Evolutionary conservation across 2,113 vertebrate species (phyloP).

Genomic region (Oceanodroma tethys): DNA sequence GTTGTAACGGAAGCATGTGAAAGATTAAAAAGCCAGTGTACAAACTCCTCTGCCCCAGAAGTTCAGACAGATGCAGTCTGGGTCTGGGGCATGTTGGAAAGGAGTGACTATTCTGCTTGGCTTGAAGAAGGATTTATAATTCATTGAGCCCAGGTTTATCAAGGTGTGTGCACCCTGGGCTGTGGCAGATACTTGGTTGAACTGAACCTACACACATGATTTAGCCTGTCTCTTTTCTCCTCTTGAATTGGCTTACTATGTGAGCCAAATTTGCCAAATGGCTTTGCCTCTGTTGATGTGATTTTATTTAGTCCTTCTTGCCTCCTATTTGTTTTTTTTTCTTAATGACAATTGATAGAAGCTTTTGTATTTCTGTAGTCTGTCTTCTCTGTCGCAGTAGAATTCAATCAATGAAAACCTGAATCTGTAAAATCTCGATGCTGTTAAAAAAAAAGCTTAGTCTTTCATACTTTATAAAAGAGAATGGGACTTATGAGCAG

Average conservation of each 20-base stretch:
- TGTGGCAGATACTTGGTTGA: not conserved
- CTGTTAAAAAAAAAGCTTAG: not conserved
- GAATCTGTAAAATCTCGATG: not conserved
- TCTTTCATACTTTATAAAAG: not conserved
- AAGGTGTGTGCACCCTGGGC: not conserved
- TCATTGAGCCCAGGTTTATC: not conserved
- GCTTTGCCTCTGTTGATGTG: not conserved
- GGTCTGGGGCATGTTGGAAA: not conserved
- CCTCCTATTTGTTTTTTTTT: not conserved
- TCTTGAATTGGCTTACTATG: not conserved
- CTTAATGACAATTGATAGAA: not conserved
- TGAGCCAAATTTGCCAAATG: not conserved
- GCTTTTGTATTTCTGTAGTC: not conserved
- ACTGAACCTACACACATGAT: not conserved
- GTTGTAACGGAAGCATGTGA: not conserved
- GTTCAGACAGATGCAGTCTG: not conserved
- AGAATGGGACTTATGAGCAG: not conserved
- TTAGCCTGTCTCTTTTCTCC: not conserved
- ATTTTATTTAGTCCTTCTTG: not conserved
- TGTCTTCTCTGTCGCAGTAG: not conserved
- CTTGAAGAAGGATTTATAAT: not conserved
- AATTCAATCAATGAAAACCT: not conserved
- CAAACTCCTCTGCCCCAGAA: not conserved
- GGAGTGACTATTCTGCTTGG: not conserved
- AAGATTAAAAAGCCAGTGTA: not conserved